Conservation (phyloP, 1,140 invertebrate genomes). For the Bombyx mori region ASM3026992v2 NC_085133.1:4274501-4275000, state of each 20-base stretch:
- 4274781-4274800: constrained; percentile 60
- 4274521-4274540: no score
- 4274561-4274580: no score
- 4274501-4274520: no score
- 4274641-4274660: no score
- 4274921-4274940: constrained; percentile 12
- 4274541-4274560: no score
- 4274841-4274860: constrained; percentile 21
- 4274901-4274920: constrained; percentile 11
- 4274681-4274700: no score
- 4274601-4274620: no score
- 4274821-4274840: constrained; percentile 29
- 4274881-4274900: constrained; percentile 11
- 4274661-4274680: no score
- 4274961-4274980: constrained; percentile 12
- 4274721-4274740: no score
- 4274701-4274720: no score
- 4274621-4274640: no score
- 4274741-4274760: constrained; percentile 1
- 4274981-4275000: constrained; percentile 12
- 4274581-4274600: no score
- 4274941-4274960: constrained; percentile 9
- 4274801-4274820: constrained; percentile 43
- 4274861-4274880: constrained; percentile 13
- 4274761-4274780: constrained; percentile 50